Base-by-base conservation (phyloP, 2,113 vertebrate species). In the Sisor rabdophorus region DNA sequence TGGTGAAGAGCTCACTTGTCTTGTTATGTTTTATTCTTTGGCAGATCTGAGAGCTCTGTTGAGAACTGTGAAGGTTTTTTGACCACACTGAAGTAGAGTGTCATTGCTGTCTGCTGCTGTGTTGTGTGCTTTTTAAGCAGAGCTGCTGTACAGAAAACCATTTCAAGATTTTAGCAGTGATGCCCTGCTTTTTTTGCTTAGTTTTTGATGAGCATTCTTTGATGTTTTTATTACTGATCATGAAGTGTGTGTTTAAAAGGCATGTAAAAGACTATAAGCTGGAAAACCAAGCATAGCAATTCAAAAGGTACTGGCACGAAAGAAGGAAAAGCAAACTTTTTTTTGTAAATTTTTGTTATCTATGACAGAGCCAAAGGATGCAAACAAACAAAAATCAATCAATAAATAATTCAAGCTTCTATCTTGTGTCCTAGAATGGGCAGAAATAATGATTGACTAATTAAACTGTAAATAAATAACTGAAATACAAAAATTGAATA, bases 161-260 rank as follows among this genome's bases (percentile, higher is more conserved):
- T 8, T 4, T 1, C 40, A 44, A 58, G 53, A 22, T 40, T 68
- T 68, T 73, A 79, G 73, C 36, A 20, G 19, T 20, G 15, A 19
- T 74, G 52, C 24, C 56, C 74, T 72, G 70, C 10, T 72, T 53
- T 73, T 47, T 75, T 72, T 70, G 22, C 65, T 13, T 52, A 63
- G 24, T 60, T 20, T 19, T 70, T 58, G 63, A 71, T 75, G 74
- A 71, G 59, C 58, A 59, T 75, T 80, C 36, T 52, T 76, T 77
- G 67, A 47, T 80, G 79, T 83, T 79, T 61, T 78, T 67, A 80
- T 80, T 80, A 67, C 79, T 76, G 61, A 72, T 55, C 75, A 61
- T 11, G 32, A 54, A 75, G 75, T 69, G 71, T 79, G 40, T 79
- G 61, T 79, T 50, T 79, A 64, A 59, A 79, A 81, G 80, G 76